These are phyloP conservation scores for Dermatemys mawii DNA, from an alignment of 2,113 vertebrate species.

Conservation along the genomic window DNA sequence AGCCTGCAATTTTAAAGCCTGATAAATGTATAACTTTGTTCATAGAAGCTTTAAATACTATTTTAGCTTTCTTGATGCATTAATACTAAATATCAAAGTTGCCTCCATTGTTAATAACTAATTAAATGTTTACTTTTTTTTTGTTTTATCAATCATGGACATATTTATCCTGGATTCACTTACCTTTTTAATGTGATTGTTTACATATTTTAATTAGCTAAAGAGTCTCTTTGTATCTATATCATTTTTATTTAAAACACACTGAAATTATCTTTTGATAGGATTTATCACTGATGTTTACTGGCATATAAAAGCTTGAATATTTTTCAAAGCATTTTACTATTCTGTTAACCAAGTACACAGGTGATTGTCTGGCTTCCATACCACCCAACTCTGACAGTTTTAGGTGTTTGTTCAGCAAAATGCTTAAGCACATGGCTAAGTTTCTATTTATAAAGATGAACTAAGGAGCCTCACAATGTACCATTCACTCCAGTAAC, in stretches of 20 bases:
- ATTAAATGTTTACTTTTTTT: not conserved
- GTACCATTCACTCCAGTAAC: not conserved
- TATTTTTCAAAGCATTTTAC: not conserved
- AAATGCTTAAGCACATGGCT: not conserved
- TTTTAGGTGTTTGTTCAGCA: not conserved
- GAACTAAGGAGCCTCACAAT: not conserved
- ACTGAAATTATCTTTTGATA: not conserved
- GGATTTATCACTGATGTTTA: not conserved
- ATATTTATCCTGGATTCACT: not conserved
- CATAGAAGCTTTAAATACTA: conserved; percentile 32
- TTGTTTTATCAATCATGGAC: conserved; percentile 3
- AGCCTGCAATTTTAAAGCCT: not conserved
- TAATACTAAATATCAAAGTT: conserved; percentile 33
- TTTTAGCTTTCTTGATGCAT: conserved; percentile 37
- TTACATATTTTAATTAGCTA: not conserved
- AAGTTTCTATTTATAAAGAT: not conserved
- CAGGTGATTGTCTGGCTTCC: not conserved
- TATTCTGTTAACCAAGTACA: not conserved
- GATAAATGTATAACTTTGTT: not conserved
- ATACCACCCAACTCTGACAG: no score
- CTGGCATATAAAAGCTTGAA: not conserved
- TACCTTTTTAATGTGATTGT: not conserved
- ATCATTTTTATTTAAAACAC: not conserved
- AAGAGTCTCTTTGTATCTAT: not conserved
- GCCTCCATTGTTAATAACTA: conserved; percentile 23